These are phyloP conservation scores for Lithodes maja DNA, from an alignment of 2,888 invertebrate genomes.

Conservation along the genomic window DNA sequence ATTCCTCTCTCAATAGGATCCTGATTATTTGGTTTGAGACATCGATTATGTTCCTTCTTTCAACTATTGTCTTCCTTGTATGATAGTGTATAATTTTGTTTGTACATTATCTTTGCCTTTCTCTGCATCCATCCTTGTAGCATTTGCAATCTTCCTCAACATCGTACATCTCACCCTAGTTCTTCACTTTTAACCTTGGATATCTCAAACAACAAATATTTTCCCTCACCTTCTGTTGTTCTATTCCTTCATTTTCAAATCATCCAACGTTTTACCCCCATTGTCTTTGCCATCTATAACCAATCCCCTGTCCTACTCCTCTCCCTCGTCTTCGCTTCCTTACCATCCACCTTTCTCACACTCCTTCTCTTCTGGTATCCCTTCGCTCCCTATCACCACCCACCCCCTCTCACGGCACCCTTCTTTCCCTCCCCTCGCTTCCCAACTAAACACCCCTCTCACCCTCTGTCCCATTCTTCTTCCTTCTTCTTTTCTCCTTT, in stretches of 20 bases:
- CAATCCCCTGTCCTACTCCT: neutral
- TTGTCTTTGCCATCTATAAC: neutral
- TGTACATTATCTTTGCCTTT: no score
- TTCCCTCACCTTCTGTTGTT: neutral
- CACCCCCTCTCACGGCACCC: neutral
- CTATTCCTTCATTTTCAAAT: neutral
- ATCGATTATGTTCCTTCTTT: no score
- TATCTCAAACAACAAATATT: no score
- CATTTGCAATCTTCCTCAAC: no score
- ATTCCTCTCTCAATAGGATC: no score
- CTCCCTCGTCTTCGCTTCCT: neutral
- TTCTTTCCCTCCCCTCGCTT: neutral
- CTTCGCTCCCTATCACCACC: neutral
- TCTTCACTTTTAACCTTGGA: no score
- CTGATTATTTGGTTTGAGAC: no score
- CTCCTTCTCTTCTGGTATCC: neutral
- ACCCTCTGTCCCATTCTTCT: neutral
- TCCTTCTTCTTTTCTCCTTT: slow-evolving; percentile 2
- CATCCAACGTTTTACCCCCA: neutral
- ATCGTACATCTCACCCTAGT: no score
- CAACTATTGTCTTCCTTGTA: no score
- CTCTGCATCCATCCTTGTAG: no score
- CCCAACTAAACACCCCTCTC: neutral
- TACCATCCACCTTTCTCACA: neutral
- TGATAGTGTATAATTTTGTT: no score